Evolutionary conservation across 2,797 vertebrate species (phyloP).

Genomic region (Allochrocebus solatus): DNA sequence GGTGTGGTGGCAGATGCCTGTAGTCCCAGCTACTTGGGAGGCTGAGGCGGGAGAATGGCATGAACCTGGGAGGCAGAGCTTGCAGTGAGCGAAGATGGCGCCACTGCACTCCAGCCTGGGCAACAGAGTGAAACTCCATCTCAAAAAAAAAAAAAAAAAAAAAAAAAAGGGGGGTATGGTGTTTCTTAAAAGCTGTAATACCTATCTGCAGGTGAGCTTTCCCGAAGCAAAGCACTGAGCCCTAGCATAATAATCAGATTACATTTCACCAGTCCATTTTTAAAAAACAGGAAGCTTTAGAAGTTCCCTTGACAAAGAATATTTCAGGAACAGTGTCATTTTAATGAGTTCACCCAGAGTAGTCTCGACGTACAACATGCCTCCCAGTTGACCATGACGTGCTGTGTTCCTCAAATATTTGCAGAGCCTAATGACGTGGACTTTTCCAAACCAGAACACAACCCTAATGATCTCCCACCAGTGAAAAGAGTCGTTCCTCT

Average conservation of each 20-base stretch:
- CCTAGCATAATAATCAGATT: not conserved
- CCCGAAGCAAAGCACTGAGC: not conserved
- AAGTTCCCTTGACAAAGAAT: not conserved
- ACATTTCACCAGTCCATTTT: not conserved
- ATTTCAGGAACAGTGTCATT: slow-evolving; percentile 28
- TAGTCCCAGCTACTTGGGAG: too few relatives aligned
- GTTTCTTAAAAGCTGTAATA: not conserved
- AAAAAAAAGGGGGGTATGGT: too few relatives aligned
- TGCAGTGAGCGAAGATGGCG: too few relatives aligned
- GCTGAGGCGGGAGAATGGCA: too few relatives aligned
- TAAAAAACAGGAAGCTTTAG: not conserved
- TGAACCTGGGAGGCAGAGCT: too few relatives aligned
- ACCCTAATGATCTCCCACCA: slow-evolving; percentile 34
- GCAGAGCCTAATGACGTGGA: slow-evolving; percentile 41
- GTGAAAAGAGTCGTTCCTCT: not conserved
- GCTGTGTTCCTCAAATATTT: slow-evolving; percentile 64
- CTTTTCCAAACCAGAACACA: slow-evolving; percentile 61
- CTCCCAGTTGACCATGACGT: not conserved
- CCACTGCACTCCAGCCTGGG: too few relatives aligned
- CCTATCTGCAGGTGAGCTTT: not conserved
- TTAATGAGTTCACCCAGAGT: not conserved
- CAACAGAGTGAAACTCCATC: too few relatives aligned
- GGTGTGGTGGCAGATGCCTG: too few relatives aligned
- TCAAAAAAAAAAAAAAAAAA: too few relatives aligned
- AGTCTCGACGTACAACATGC: not conserved